Base-by-base conservation (phyloP, 2,888 invertebrate genomes). In the Pollenia labialis region DNA sequence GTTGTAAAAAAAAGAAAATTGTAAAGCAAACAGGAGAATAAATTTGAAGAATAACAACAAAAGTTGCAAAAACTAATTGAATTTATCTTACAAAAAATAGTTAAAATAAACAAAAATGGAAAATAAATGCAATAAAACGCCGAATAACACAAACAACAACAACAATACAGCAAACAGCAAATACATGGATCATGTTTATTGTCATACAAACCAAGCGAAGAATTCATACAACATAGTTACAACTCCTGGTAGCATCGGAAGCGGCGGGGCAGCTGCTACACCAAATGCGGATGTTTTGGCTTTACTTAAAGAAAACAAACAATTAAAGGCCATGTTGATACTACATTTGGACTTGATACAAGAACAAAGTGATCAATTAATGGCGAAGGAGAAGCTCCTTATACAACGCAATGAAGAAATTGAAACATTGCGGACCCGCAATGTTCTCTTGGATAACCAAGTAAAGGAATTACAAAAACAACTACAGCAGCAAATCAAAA, bases 341-440 rank as follows among this genome's bases (percentile, higher is more conserved):
- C 95, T 97, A 89, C 97, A 98, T 92, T 94, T 98, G 90, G 97
- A 98, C 93, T 94, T 98, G 87, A 97, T 98, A 92, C 97, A 98
- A 92, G 97, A 97, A 93, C 98, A 98, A 93, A 97, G 97, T 90
- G 97, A 98, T 91, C 95, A 96, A 90, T 95, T 98, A 88, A 94
- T 95, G 89, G 96, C 96, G 89, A 97, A 96, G 93, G 97, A 98
- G 90, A 97, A 96, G 92, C 94, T 96, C 75, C 95, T 97, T 88
- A 95, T 95, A 83, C 94, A 95, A 77, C 94, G 97, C 50, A 95
- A 95, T 91, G 95, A 96, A 90, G 97, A 98, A 94, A 96, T 97
- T 94, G 96, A 96, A 92, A 95, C 95, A 93, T 96, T 98, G 94
- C 94, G 95, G n/a, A 58, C 89, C 0, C 90, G 91, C 48, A 90